A percentile compares a stretch with the other conserved stretches of the same genome.
Conservation (phyloP, 2,888 invertebrate genomes). For the Papilio demoleus region DNA sequence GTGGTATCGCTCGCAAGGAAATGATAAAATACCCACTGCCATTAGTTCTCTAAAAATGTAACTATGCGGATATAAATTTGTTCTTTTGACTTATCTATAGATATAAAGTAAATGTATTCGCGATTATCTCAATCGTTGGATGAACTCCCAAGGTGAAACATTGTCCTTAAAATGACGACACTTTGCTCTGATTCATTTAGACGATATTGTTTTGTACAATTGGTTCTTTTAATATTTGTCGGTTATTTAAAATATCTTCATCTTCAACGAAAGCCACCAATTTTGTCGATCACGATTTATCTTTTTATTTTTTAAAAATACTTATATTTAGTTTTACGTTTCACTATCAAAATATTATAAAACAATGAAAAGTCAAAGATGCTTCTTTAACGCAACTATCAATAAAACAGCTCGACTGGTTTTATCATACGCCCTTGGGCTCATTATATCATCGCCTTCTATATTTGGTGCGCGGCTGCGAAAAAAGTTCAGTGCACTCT, state of each 20-base stretch:
- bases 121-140: slow-evolving; percentile 14
- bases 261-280: neutral
- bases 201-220: neutral
- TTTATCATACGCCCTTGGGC: slow-evolving; percentile 65
- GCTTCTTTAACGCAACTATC: slow-evolving; percentile 1
- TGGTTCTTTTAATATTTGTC: neutral
- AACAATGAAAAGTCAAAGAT: neutral
- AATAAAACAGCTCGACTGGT: slow-evolving; percentile 57
- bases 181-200: neutral
- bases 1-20: slow-evolving; percentile 18
- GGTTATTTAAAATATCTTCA: neutral
- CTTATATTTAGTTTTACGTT: neutral
- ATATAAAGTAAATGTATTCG: slow-evolving; percentile 4
- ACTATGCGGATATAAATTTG: slow-evolving; percentile 21
- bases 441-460: slow-evolving; percentile 62
- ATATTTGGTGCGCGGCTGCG: slow-evolving; percentile 59
- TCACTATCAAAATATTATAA: neutral
- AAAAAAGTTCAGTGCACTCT: slow-evolving; percentile 69
- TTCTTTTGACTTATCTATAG: slow-evolving; percentile 21
- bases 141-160: slow-evolving; percentile 14
- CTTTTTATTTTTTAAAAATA: neutral
- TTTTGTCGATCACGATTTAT: neutral
- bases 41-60: neutral
- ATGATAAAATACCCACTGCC: slow-evolving; percentile 6
- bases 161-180: neutral